These are phyloP conservation scores for Scomber japonicus DNA, from an alignment of 2,113 vertebrate species.

Conservation along the genomic window DNA sequence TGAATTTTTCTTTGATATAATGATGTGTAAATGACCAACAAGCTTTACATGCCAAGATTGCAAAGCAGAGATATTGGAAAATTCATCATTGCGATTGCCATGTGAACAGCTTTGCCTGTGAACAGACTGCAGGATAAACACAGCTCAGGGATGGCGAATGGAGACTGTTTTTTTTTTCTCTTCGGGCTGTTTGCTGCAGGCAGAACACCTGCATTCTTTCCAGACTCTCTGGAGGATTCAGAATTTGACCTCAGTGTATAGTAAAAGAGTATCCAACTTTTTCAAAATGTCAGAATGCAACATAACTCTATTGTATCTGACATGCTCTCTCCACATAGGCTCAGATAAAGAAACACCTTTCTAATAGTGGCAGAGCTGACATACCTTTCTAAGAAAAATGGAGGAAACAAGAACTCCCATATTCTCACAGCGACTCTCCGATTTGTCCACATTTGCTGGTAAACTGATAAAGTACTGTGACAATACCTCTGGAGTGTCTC, in stretches of 20 bases:
- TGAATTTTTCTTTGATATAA: conserved; percentile 23
- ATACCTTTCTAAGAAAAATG: conserved; percentile 50
- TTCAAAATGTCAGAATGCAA: conserved; percentile 69
- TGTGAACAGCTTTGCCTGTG: conserved; percentile 20
- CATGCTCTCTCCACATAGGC: conserved; percentile 36
- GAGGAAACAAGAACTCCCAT: conserved; percentile 56
- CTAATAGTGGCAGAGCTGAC: conserved; percentile 38
- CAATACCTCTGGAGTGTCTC: conserved; percentile 65
- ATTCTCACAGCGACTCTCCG: conserved; percentile 60
- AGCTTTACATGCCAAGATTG: conserved; percentile 44
- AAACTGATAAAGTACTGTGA: conserved; percentile 58
- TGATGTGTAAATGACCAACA: conserved; percentile 57
- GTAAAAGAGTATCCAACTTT: conserved; percentile 63
- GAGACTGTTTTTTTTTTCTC: conserved; percentile 17
- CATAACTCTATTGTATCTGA: conserved; percentile 69
- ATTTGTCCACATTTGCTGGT: conserved; percentile 64
- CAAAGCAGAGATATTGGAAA: conserved; percentile 39
- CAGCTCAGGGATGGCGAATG: conserved; percentile 2
- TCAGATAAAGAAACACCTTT: conserved; percentile 57
- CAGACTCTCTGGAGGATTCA: conserved; percentile 36
- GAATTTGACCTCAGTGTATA: conserved; percentile 61
- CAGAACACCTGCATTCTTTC: conserved; percentile 73
- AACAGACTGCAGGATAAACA: conserved; percentile 28
- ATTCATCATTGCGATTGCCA: conserved; percentile 16
- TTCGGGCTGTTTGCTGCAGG: conserved; percentile 58